Percentiles rank a stretch among this genome's conserved stretches.
Conservation (phyloP, 2,113 vertebrate genomes). For the Corythornis cristatus region DNA sequence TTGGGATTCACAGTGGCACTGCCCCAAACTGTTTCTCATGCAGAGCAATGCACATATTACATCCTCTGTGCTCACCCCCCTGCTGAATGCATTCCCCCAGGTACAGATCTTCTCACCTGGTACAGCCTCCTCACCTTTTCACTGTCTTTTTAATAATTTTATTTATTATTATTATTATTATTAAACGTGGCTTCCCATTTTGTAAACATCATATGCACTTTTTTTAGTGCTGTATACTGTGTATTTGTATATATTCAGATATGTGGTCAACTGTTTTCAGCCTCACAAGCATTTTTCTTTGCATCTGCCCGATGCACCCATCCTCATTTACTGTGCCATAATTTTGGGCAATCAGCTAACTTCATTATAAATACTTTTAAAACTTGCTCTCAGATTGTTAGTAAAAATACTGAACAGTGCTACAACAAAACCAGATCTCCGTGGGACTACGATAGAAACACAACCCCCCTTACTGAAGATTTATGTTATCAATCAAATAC, state of each 20-base stretch:
- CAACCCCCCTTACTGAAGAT: neutral
- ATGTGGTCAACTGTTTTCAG: neutral
- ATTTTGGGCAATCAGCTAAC: neutral
- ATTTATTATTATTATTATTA: neutral
- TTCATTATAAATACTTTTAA: neutral
- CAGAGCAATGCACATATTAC: neutral
- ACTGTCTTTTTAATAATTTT: neutral
- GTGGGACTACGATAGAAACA: neutral
- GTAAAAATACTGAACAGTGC: neutral
- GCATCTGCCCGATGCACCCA: neutral
- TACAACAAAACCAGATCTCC: neutral
- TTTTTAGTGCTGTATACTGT: neutral
- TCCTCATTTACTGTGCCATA: neutral
- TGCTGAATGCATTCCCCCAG: rapidly evolving
- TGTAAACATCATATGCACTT: neutral
- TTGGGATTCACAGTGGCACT: neutral
- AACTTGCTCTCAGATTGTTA: neutral
- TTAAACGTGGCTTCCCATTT: neutral
- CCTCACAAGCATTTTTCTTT: neutral
- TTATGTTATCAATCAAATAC: neutral
- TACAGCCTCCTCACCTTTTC: neutral
- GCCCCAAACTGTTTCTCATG: neutral
- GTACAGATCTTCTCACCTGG: neutral
- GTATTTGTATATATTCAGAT: neutral
- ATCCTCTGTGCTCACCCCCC: neutral